Percentiles rank a stretch among this genome's conserved stretches.
Evolutionary conservation across 2,888 invertebrate genomes (phyloP).

Genomic region (Yponomeuta cagnagella): DNA sequence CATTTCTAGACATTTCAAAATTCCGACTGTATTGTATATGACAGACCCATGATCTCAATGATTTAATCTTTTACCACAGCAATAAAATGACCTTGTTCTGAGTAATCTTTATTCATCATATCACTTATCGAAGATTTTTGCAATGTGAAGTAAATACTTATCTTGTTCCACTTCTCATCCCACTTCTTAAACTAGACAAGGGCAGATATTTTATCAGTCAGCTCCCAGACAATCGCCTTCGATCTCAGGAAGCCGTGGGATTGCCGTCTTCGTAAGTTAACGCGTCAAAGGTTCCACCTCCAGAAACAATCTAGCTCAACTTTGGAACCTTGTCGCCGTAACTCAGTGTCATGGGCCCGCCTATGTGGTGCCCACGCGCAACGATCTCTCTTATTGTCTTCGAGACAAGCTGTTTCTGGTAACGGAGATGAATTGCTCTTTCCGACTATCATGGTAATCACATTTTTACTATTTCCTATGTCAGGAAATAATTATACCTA

Average conservation of each 20-base stretch:
- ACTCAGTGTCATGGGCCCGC: constrained; percentile 21
- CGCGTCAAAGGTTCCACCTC: constrained; percentile 31
- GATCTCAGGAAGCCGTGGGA: constrained; percentile 22
- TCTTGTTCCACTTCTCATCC: not conserved
- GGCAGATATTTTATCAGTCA: not conserved
- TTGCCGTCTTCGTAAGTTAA: constrained; percentile 19
- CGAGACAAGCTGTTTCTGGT: constrained; percentile 26
- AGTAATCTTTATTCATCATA: not conserved
- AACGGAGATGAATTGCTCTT: constrained; percentile 27
- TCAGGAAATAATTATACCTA: no score
- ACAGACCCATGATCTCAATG: no score
- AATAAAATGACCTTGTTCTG: no score
- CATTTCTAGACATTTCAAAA: no score
- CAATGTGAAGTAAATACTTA: not conserved
- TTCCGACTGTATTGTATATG: no score
- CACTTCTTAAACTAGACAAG: not conserved
- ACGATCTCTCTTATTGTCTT: constrained; percentile 56
- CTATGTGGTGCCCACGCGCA: constrained; percentile 46
- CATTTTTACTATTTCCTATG: not conserved
- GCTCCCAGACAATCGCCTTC: constrained; percentile 10
- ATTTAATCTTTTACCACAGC: no score
- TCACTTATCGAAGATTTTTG: not conserved
- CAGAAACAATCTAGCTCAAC: constrained; percentile 27
- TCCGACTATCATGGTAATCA: not conserved
- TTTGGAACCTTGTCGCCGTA: constrained; percentile 37